Evolutionary conservation across 2,797 vertebrate genomes (phyloP).

Genomic region (Stomatorhinus walkeri): DNA sequence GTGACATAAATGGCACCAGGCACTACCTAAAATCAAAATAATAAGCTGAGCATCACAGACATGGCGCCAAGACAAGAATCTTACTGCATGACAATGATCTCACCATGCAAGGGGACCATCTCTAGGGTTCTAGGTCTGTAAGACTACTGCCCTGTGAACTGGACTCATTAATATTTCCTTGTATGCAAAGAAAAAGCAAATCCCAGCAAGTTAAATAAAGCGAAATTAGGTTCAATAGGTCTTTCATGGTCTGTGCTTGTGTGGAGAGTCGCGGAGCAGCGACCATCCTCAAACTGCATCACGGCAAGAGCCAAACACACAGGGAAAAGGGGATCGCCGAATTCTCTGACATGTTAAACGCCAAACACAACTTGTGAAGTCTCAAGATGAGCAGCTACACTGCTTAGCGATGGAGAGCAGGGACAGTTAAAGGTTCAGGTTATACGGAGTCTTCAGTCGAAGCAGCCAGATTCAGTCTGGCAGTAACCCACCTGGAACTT

Average conservation of each 20-base stretch:
- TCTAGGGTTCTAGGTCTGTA: neutral
- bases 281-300: neutral
- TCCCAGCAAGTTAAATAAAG: slow-evolving; percentile 9
- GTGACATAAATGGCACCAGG: slow-evolving; percentile 84
- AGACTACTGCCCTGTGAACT: neutral
- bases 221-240: neutral
- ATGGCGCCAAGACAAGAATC: slow-evolving; percentile 45
- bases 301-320: neutral
- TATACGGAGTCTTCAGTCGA: neutral
- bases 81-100: neutral
- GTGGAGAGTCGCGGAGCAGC: neutral
- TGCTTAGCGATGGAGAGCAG: neutral
- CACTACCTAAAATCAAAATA: slow-evolving; percentile 89
- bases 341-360: neutral
- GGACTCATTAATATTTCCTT: slow-evolving; percentile 8
- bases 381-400: neutral
- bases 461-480: neutral
- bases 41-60: slow-evolving; percentile 43
- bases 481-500: neutral
- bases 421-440: neutral
- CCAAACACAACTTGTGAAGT: neutral
- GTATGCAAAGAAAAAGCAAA: slow-evolving; percentile 11
- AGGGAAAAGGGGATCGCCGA: neutral
- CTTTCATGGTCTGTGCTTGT: neutral
- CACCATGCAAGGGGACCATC: neutral